These are phyloP conservation scores for Australoheros scitulus DNA, from an alignment of 2,113 vertebrate genomes.

Conservation along the genomic window DNA sequence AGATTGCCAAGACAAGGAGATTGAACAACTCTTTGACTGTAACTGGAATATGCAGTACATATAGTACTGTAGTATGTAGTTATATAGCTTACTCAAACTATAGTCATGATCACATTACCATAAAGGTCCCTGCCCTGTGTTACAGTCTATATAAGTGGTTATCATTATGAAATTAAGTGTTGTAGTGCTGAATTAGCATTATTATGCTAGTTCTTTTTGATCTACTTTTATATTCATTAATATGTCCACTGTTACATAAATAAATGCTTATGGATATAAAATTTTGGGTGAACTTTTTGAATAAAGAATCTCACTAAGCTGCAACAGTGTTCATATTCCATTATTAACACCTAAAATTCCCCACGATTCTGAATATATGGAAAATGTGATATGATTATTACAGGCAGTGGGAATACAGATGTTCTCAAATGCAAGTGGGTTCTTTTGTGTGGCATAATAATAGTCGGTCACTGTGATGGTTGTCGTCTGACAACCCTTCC, in stretches of 20 bases:
- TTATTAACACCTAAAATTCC: background rate
- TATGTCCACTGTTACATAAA: background rate
- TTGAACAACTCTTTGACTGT: constrained; percentile 45
- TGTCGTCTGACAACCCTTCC: background rate
- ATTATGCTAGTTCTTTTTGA: background rate
- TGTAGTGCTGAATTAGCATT: background rate
- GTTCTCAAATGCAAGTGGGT: background rate
- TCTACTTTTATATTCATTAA: no score
- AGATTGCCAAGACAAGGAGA: constrained; percentile 45
- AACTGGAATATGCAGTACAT: constrained; percentile 9
- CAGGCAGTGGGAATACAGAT: background rate
- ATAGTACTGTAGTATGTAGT: background rate
- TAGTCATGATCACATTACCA: background rate
- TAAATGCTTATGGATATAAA: constrained; percentile 14
- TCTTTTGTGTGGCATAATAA: background rate
- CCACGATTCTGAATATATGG: background rate
- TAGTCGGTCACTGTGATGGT: no score
- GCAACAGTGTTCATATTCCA: background rate
- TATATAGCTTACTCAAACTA: background rate
- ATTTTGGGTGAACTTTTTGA: constrained; percentile 6
- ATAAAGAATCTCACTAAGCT: background rate
- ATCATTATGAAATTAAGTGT: constrained; percentile 24
- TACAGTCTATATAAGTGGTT: background rate
- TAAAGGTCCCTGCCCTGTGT: background rate
- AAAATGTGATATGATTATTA: constrained; percentile 9